Evolutionary conservation across 2,888 invertebrate species (phyloP).

Genomic region (Tridacna crocea): DNA sequence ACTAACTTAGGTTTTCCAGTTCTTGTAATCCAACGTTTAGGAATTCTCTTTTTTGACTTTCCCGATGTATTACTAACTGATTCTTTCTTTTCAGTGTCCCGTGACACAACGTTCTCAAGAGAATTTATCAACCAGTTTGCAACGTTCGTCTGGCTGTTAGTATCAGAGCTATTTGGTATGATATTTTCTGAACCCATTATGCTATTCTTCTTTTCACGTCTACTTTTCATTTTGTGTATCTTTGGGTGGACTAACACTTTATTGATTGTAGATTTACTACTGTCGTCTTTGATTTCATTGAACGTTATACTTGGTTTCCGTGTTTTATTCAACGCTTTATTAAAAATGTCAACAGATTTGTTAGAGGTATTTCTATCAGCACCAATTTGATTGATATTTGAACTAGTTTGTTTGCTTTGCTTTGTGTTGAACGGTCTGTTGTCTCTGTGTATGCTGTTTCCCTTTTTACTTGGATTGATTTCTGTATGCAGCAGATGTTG

Average conservation of each 20-base stretch:
- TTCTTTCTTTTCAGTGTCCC: background rate
- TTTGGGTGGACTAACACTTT: constrained; percentile 3
- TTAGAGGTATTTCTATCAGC: background rate
- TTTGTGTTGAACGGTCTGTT: background rate
- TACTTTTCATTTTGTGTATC: constrained; percentile 17
- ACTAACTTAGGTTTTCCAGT: constrained; percentile 12
- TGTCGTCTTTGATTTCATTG: background rate
- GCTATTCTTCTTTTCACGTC: background rate
- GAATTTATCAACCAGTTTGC: constrained; percentile 19
- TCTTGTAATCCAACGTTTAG: background rate
- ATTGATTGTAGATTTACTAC: background rate
- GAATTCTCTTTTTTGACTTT: background rate
- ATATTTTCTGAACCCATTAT: background rate
- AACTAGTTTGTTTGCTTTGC: constrained; percentile 4
- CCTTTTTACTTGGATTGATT: background rate
- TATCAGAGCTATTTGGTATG: background rate
- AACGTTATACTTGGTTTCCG: constrained; percentile 22
- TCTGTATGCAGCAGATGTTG: background rate
- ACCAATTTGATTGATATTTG: background rate
- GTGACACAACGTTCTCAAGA: background rate
- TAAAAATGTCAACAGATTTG: constrained; percentile 8
- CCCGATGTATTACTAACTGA: background rate
- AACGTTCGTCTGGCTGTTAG: constrained; percentile 14
- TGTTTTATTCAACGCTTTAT: constrained; percentile 10
- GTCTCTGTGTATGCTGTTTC: background rate